Evolutionary conservation across 2,113 vertebrate species (phyloP).

Genomic region (Stigmatopora nigra): DNA sequence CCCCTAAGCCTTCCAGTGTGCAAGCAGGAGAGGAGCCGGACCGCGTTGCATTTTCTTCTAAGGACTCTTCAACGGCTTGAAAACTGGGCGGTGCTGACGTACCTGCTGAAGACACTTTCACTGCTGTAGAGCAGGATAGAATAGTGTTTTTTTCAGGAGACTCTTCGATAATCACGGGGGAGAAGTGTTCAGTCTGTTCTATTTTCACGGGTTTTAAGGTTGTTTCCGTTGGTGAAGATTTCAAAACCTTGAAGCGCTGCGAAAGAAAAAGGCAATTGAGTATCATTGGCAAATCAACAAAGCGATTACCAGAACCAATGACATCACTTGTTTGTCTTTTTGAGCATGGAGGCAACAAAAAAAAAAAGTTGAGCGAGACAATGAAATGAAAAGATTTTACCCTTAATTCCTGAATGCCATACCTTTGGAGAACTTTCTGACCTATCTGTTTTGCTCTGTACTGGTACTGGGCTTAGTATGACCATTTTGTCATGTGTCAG

Average conservation of each 20-base stretch:
- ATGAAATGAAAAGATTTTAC: neutral
- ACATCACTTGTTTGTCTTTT: neutral
- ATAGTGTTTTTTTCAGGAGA: neutral
- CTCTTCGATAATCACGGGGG: neutral
- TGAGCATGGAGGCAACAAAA: neutral
- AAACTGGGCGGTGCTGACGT: neutral
- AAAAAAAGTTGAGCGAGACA: neutral
- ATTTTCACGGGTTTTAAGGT: conserved; percentile 10
- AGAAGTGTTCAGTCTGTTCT: conserved; percentile 8
- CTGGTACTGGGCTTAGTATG: neutral
- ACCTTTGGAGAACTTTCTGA: neutral
- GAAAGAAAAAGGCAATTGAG: conserved; percentile 16
- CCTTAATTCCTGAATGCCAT: neutral
- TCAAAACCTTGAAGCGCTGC: conserved; percentile 25
- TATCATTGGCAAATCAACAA: neutral
- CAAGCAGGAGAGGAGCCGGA: neutral
- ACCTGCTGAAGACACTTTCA: conserved; percentile 10
- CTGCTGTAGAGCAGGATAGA: neutral
- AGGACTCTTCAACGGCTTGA: conserved; percentile 12
- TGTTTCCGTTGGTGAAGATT: conserved; percentile 4
- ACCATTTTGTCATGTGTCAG: neutral
- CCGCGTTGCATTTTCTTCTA: neutral
- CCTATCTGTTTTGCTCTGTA: neutral
- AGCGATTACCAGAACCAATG: neutral
- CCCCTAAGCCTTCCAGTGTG: conserved; percentile 5